Evolutionary conservation across 2,797 vertebrate species (phyloP).

Genomic region (Schizothorax lantsangensis): DNA sequence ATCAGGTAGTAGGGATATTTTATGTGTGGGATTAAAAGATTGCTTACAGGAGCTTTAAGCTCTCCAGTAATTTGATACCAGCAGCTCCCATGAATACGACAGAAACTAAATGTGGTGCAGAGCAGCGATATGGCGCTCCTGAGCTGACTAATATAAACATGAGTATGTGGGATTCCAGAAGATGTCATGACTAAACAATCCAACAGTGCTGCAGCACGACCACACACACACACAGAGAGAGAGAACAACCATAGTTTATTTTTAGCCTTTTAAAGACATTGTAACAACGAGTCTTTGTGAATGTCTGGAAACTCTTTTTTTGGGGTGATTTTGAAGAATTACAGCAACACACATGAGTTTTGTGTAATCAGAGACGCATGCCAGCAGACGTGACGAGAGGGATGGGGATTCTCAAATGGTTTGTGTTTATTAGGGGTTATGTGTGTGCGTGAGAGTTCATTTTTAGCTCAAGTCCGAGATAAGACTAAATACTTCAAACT

Average conservation of each 20-base stretch:
- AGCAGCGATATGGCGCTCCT: neutral
- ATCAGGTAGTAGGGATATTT: neutral
- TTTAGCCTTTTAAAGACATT: constrained; percentile 27
- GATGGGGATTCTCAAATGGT: neutral
- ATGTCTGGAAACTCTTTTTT: constrained; percentile 52
- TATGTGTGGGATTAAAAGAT: constrained; percentile 8
- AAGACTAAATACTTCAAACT: neutral
- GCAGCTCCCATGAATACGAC: neutral
- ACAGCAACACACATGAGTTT: neutral
- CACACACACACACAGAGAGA: neutral
- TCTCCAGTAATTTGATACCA: constrained; percentile 14
- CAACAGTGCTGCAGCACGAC: constrained; percentile 43
- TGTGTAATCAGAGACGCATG: constrained; percentile 42
- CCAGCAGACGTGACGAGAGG: neutral
- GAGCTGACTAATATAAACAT: constrained; percentile 38
- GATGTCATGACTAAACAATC: constrained; percentile 26
- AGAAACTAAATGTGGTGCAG: neutral
- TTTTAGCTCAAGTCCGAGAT: constrained; percentile 21
- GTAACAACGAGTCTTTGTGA: constrained; percentile 55
- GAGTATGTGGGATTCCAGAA: constrained; percentile 44
- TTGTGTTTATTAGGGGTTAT: constrained; percentile 9
- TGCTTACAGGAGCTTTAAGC: constrained; percentile 12
- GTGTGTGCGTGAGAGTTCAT: constrained; percentile 27
- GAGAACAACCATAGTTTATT: constrained; percentile 1
- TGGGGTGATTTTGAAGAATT: constrained; percentile 34